Conservation (phyloP, 2,113 vertebrate species). For the rat (Rattus norvegicus) region GRCr8 NC_086024.1:46960501-46961000, state of each 20-base stretch:
- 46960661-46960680: not conserved
- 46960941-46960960: rapidly evolving
- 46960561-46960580: not conserved
- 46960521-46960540: slow-evolving; percentile 49
- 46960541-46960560: slow-evolving; percentile 41
- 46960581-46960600: not conserved
- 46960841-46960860: not conserved
- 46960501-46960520: slow-evolving; percentile 6
- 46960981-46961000: not conserved
- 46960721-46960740: not conserved
- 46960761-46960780: not conserved
- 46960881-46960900: not conserved
- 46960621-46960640: not conserved
- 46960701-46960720: too few species aligned
- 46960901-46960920: not conserved
- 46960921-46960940: not conserved
- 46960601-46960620: too few species aligned
- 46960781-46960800: not conserved
- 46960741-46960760: rapidly evolving
- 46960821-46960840: not conserved
- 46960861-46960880: not conserved
- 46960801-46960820: not conserved
- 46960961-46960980: not conserved
- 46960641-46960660: not conserved
- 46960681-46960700: not conserved